Evolutionary conservation across 2,113 vertebrate genomes (phyloP).

Genomic region (Pimephales promelas): DNA sequence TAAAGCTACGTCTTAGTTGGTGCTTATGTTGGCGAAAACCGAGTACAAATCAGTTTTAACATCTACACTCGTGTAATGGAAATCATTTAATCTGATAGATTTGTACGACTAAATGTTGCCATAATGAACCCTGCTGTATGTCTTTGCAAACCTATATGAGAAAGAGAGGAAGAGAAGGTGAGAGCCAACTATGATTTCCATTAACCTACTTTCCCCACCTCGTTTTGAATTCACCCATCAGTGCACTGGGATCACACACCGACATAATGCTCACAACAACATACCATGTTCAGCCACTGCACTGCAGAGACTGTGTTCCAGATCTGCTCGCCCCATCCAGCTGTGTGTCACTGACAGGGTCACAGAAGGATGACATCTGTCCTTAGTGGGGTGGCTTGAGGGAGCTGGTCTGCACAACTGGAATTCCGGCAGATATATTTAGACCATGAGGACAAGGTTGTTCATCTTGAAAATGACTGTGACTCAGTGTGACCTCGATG

Average conservation of each 20-base stretch:
- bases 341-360: constrained; percentile 40
- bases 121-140: not conserved
- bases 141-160: not conserved
- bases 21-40: no score
- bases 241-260: constrained; percentile 6
- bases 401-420: constrained; percentile 31
- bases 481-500: constrained; percentile 39
- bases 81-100: no score
- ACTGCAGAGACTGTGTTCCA: constrained; percentile 11
- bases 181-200: constrained; percentile 37
- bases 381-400: constrained; percentile 42
- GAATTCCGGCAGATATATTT: constrained; percentile 52
- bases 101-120: not conserved
- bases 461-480: constrained; percentile 46
- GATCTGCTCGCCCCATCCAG: constrained; percentile 38
- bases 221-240: constrained; percentile 23
- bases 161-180: constrained; percentile 11
- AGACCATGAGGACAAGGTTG: constrained; percentile 50
- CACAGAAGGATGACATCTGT: constrained; percentile 56
- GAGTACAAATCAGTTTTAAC: no score
- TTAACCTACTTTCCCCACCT: constrained; percentile 52
- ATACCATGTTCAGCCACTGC: constrained; percentile 8
- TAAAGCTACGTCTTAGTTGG: no score
- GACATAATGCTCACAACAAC: constrained; percentile 21
- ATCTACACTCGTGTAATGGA: no score